Conservation (phyloP, 2,797 vertebrate species). For the Percopsis omiscomaycus region DNA sequence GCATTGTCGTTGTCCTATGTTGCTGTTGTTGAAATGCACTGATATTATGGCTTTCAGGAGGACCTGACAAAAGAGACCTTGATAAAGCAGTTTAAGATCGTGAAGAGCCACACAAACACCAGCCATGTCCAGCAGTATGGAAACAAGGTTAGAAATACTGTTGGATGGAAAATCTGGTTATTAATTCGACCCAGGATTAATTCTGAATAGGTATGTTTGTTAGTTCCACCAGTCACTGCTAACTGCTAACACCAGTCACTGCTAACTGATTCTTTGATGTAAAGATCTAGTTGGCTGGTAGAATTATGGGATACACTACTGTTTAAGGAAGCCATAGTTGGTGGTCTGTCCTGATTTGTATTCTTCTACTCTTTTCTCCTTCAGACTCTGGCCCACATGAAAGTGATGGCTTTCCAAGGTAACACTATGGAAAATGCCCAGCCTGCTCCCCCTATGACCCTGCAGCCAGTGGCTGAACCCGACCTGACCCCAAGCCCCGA, state of each 20-base stretch:
- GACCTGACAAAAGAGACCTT: constrained; percentile 89
- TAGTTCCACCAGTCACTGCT: no score
- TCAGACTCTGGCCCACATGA: constrained; percentile 90
- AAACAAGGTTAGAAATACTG: constrained; percentile 81
- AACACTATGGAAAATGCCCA: constrained; percentile 51
- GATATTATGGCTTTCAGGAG: constrained; percentile 78
- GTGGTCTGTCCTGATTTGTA: neutral
- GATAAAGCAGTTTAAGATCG: constrained; percentile 88
- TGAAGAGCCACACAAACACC: constrained; percentile 89
- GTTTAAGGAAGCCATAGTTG: no score
- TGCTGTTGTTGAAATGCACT: neutral
- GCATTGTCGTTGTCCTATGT: neutral
- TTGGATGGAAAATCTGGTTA: neutral
- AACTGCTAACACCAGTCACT: no score
- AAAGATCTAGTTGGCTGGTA: no score
- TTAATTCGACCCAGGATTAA: no score
- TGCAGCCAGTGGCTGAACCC: constrained; percentile 68
- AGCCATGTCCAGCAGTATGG: constrained; percentile 98
- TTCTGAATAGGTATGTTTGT: no score
- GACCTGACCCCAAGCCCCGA: constrained; percentile 90
- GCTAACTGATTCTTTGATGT: no score
- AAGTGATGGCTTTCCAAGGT: constrained; percentile 90
- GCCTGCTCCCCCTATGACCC: constrained; percentile 52
- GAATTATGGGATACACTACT: no score
- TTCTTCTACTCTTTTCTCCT: neutral